A percentile compares a stretch with the other conserved stretches of the same genome.
Evolutionary conservation across 2,797 vertebrate genomes (phyloP).

Genomic region (Sebastes aleutianus): DNA sequence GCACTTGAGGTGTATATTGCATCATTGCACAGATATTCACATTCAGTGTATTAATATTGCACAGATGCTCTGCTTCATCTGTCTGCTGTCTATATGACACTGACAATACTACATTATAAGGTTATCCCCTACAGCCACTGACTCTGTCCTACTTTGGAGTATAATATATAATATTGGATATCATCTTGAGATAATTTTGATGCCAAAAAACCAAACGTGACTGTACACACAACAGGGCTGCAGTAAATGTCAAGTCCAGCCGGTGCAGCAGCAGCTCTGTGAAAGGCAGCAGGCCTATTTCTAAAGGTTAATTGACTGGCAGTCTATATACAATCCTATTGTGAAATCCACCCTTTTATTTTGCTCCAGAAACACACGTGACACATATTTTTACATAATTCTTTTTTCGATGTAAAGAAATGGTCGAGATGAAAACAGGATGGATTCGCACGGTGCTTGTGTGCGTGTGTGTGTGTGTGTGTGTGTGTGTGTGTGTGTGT

Average conservation of each 20-base stretch:
- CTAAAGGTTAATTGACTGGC: slow-evolving; percentile 82
- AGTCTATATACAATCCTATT: slow-evolving; percentile 77
- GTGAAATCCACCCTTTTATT: slow-evolving; percentile 70
- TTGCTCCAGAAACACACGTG: slow-evolving; percentile 67
- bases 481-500: slow-evolving; percentile 70
- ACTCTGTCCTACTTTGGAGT: slow-evolving; percentile 3
- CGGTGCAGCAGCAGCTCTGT: slow-evolving; percentile 33
- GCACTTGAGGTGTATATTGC: no score
- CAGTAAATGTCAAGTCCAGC: slow-evolving; percentile 69
- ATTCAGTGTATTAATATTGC: no score
- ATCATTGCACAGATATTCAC: no score
- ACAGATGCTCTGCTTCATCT: slow-evolving; percentile 33
- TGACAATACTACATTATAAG: neutral
- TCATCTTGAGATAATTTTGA: slow-evolving; percentile 49
- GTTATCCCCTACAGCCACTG: neutral
- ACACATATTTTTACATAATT: slow-evolving; percentile 81
- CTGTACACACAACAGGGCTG: slow-evolving; percentile 40
- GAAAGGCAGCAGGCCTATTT: slow-evolving; percentile 56
- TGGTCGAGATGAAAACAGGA: slow-evolving; percentile 64
- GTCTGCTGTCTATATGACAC: slow-evolving; percentile 38
- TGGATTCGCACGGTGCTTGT: slow-evolving; percentile 50
- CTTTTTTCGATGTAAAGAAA: slow-evolving; percentile 77
- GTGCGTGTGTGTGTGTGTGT: slow-evolving; percentile 14
- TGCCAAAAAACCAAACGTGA: slow-evolving; percentile 62
- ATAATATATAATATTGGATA: slow-evolving; percentile 36